Evolutionary conservation across 1,140 invertebrate genomes (phyloP).

Genomic region (Prorops nasuta): DNA sequence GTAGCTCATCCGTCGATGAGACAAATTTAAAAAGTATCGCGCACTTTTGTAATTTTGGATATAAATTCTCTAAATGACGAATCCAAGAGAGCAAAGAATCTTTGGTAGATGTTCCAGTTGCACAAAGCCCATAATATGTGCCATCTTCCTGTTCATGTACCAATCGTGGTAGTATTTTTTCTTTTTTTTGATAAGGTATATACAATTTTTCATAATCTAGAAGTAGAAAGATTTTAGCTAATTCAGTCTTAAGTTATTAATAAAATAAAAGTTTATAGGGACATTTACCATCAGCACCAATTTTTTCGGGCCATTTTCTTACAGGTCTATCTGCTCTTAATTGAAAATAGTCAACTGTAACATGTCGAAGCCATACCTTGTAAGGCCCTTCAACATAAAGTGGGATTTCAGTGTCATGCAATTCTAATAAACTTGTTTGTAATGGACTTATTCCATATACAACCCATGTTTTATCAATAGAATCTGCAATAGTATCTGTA

Average conservation of each 20-base stretch:
- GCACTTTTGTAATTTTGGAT: slow-evolving; percentile 71
- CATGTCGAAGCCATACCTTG: slow-evolving; percentile 74
- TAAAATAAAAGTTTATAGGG: neutral
- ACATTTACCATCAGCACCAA: slow-evolving; percentile 66
- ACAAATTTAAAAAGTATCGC: slow-evolving; percentile 74
- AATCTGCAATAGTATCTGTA: slow-evolving; percentile 69
- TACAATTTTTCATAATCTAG: slow-evolving; percentile 64
- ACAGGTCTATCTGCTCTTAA: slow-evolving; percentile 65
- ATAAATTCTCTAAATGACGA: slow-evolving; percentile 75
- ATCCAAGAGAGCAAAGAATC: slow-evolving; percentile 93
- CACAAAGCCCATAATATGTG: slow-evolving; percentile 82
- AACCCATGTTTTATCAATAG: slow-evolving; percentile 91
- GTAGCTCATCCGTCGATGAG: neutral
- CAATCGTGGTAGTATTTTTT: slow-evolving; percentile 54
- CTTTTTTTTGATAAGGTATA: slow-evolving; percentile 57
- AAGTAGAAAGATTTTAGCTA: slow-evolving; percentile 17
- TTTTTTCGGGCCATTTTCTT: slow-evolving; percentile 32
- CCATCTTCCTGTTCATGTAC: slow-evolving; percentile 94
- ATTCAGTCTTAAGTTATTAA: no score
- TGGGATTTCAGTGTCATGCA: slow-evolving; percentile 60
- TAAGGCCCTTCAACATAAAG: slow-evolving; percentile 88
- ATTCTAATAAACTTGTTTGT: slow-evolving; percentile 77
- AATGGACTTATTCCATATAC: slow-evolving; percentile 81
- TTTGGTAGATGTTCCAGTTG: slow-evolving; percentile 85
- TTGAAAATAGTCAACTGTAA: slow-evolving; percentile 82